A percentile compares a stretch with the other conserved stretches of the same genome.
Conservation (phyloP, 2,797 vertebrate genomes). For the Pelobates cultripes region DNA sequence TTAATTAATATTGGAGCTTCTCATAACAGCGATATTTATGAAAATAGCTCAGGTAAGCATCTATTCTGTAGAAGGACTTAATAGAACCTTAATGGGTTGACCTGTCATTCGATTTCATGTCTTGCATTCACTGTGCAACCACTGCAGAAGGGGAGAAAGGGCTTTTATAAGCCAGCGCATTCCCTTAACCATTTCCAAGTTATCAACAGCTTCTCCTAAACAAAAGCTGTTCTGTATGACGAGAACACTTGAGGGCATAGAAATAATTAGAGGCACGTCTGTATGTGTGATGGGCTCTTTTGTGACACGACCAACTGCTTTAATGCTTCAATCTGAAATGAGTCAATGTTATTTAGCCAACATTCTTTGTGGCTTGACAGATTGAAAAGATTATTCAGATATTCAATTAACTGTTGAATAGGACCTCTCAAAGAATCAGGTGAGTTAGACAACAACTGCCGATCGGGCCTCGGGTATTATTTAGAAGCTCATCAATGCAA, state of each 20-base stretch:
- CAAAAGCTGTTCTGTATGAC: constrained; percentile 88
- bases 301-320: constrained; percentile 77
- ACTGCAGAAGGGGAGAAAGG: constrained; percentile 73
- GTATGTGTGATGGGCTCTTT: constrained; percentile 77
- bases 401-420: constrained; percentile 98
- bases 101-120: constrained; percentile 86
- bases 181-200: constrained; percentile 96
- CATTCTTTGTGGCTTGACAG: constrained; percentile 93
- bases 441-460: constrained; percentile 81
- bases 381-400: constrained; percentile 98
- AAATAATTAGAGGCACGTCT: constrained; percentile 79
- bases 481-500: constrained; percentile 69
- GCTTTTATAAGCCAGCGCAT: constrained; percentile 79
- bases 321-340: constrained; percentile 75
- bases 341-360: constrained; percentile 80
- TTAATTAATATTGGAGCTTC: constrained; percentile 94
- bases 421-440: constrained; percentile 86
- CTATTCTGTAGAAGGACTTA: constrained; percentile 91
- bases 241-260: constrained; percentile 89
- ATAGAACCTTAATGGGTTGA: constrained; percentile 93
- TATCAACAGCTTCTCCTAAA: constrained; percentile 85
- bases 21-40: constrained; percentile 89
- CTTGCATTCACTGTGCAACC: constrained; percentile 83
- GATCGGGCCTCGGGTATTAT: constrained; percentile 64
- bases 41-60: constrained; percentile 85